Evolutionary conservation across 2,797 vertebrate genomes (phyloP), one percentile per base, ranked within the genome.

Genomic region (Tenualosa thibaudeaui): DNA sequence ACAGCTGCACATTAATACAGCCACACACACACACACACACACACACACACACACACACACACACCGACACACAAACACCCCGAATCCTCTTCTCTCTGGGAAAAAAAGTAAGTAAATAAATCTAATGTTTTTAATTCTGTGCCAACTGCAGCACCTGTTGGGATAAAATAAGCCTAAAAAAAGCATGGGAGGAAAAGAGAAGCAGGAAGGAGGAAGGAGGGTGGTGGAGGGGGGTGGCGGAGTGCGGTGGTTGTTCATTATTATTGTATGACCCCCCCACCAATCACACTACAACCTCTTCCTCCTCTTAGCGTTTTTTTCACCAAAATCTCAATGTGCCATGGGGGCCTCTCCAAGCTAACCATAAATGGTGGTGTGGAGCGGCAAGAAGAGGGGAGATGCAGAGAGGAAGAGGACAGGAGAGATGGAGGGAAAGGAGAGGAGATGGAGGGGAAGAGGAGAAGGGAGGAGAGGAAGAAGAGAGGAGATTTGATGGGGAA

Each of bases 71-170:
- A 75, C 68, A 75, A 37, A 40, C 68, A 40, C 31, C 68, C 40
- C 71, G 46, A 78, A 78, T 78, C 71, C 71, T 22, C 71, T 78
- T 26, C 31, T 37, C 17, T 46, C 17, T 46, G 19, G 19, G 22
- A 46, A 78, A 75, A 26, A 37, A 37, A 71, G 12, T 5, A 75
- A 40, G 31, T 19, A 40, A 43, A 22, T 15, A 78, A 78, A 46
- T 43, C 37, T 46, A 78, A 78, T 75, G 68, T 75, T 75, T 75
- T 75, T 46, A 75, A 75, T 75, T 43, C 68, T 40, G 68, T 75
- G 71, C 71, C 71, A 78, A 46, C 2, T 17, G 22, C 37, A 19
- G 71, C 71, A 78, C 37, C 40, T 78, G 71, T 78, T 46, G 71
- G 71, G 40, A 19, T 46, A 19, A 46, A 43, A 78, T 78, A 15